Percentiles rank a stretch among this genome's conserved stretches.
phyloP scores from a whole-genome alignment of 1,140 invertebrate genomes.

The Grapholita molesta region DNA sequence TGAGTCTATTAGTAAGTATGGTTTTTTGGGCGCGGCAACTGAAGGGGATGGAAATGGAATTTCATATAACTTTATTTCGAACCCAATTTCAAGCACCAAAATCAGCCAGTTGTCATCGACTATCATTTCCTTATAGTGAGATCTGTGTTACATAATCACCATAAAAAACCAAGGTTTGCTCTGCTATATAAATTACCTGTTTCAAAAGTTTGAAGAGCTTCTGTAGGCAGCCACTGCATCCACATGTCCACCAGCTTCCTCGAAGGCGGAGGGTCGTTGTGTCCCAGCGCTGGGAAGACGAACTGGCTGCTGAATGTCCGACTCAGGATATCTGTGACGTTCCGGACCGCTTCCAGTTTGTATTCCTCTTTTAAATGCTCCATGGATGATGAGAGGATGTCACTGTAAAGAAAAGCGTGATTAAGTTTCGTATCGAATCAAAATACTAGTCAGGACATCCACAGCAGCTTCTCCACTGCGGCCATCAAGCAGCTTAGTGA shows the following conservation, averaged over 20 bases:
- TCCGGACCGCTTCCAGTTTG: constrained; percentile 84
- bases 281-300: constrained; percentile 89
- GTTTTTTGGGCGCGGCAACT: too few relatives aligned
- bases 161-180: too few relatives aligned
- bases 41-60: too few relatives aligned
- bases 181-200: constrained; percentile 84
- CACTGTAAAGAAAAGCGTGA: constrained; percentile 35
- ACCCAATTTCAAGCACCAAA: too few relatives aligned
- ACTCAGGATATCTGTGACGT: constrained; percentile 86
- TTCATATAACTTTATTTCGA: too few relatives aligned
- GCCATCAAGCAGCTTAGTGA: too few relatives aligned
- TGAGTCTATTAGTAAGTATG: too few relatives aligned
- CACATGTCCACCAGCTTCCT: constrained; percentile 85
- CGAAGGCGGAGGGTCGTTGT: constrained; percentile 85
- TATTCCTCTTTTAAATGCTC: constrained; percentile 78
- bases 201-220: constrained; percentile 87
- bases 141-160: too few relatives aligned
- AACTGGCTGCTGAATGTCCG: constrained; percentile 89
- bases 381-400: constrained; percentile 69
- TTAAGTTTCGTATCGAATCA: neutral
- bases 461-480: too few relatives aligned
- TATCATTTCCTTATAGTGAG: too few relatives aligned
- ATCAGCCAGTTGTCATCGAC: too few relatives aligned
- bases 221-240: constrained; percentile 89
- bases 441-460: neutral